These are phyloP conservation scores for Megaleporinus macrocephalus DNA, from an alignment of 2,113 vertebrate genomes.

Conservation along the genomic window DNA sequence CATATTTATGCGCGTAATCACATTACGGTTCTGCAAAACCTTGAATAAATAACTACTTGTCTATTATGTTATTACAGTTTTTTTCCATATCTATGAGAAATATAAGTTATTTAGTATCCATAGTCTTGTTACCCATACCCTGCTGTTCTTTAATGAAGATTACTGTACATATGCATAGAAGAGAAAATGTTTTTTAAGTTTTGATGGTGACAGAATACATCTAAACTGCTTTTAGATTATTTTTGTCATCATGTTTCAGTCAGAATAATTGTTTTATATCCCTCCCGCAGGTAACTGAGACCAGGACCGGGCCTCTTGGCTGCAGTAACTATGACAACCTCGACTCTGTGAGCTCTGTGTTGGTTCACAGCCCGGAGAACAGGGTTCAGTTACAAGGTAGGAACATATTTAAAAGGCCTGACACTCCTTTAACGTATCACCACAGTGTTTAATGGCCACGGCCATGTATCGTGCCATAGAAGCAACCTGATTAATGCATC, in stretches of 20 bases:
- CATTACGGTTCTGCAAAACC: neutral
- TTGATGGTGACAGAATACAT: neutral
- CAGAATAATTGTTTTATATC: neutral
- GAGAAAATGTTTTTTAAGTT: neutral
- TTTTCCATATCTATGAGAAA: neutral
- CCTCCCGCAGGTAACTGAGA: slow-evolving; percentile 89
- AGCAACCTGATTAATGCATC: slow-evolving; percentile 13
- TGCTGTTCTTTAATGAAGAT: neutral
- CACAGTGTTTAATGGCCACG: neutral
- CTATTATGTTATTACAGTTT: neutral
- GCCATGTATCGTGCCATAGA: neutral
- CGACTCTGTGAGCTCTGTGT: slow-evolving; percentile 95
- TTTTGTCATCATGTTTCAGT: slow-evolving; percentile 19
- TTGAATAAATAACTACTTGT: neutral
- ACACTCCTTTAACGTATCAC: neutral
- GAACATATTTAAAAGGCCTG: neutral
- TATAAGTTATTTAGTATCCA: neutral
- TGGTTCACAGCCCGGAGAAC: slow-evolving; percentile 98
- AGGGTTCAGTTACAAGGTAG: slow-evolving; percentile 93
- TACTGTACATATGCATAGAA: neutral
- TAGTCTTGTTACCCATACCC: neutral
- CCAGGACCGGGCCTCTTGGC: slow-evolving; percentile 93
- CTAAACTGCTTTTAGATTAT: no score
- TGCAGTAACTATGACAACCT: slow-evolving; percentile 99
- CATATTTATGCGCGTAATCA: no score